Percentiles rank a stretch among this genome's conserved stretches.
These are phyloP conservation scores for Ataeniobius toweri DNA, from an alignment of 2,797 vertebrate species.

Conservation along the genomic window DNA sequence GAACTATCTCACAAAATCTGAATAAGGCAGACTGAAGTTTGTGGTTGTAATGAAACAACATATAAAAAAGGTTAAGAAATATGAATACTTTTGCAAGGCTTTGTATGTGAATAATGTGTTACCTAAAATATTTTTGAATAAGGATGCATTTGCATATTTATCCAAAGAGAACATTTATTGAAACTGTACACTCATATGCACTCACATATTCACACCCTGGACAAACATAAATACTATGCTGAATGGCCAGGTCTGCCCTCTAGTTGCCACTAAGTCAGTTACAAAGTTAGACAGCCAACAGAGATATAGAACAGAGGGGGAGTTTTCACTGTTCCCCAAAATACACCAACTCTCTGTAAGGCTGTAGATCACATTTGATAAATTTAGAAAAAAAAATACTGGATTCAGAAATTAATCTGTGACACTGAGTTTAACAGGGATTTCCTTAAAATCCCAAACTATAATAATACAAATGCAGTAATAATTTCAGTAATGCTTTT, in stretches of 20 bases:
- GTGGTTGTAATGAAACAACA: not conserved
- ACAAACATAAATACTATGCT: slow-evolving; percentile 14
- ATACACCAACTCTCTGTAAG: not conserved
- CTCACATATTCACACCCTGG: slow-evolving; percentile 10
- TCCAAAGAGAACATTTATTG: not conserved
- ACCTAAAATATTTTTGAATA: not conserved
- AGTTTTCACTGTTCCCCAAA: not conserved
- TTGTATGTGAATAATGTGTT: not conserved
- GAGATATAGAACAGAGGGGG: slow-evolving; percentile 9
- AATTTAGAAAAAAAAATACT: not conserved
- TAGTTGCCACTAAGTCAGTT: slow-evolving; percentile 73
- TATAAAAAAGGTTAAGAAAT: not conserved
- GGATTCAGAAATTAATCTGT: not conserved
- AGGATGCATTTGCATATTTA: not conserved
- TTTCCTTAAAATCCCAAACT: not conserved
- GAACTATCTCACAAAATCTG: not conserved
- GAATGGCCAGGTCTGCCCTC: slow-evolving; percentile 76
- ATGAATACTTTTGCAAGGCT: not conserved
- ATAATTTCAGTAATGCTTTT: not conserved
- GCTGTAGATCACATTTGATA: not conserved
- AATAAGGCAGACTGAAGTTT: not conserved
- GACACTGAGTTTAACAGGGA: not conserved
- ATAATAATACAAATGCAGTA: not conserved
- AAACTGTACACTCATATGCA: not conserved
- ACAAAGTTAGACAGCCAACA: slow-evolving; percentile 41